These are phyloP conservation scores for Drosophila paracracens DNA, from an alignment of 2,888 invertebrate genomes.

Conservation along the genomic window DNA sequence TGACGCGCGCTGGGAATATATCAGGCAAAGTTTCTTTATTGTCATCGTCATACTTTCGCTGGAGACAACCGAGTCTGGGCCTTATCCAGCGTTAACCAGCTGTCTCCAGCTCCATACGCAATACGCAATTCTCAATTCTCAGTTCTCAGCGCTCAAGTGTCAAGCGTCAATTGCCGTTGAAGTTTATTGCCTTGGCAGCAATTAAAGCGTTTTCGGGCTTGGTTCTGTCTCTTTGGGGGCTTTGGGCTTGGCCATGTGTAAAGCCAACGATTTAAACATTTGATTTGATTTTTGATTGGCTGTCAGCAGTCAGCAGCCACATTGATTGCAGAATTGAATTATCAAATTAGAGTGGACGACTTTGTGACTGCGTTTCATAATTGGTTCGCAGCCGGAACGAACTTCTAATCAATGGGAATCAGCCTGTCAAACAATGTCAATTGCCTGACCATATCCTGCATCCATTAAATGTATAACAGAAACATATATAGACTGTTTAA, in stretches of 20 bases:
- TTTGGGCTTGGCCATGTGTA: constrained; percentile 60
- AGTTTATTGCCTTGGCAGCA: constrained; percentile 80
- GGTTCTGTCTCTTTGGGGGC: constrained; percentile 17
- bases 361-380: constrained; percentile 42
- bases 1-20: constrained; percentile 78
- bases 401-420: constrained; percentile 23
- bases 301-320: constrained; percentile 48
- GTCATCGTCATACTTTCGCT: constrained; percentile 73
- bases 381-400: constrained; percentile 30
- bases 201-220: constrained; percentile 62
- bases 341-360: constrained; percentile 63
- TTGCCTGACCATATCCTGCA: neutral
- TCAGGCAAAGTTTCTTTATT: constrained; percentile 15
- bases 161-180: constrained; percentile 78
- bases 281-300: constrained; percentile 67
- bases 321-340: constrained; percentile 73
- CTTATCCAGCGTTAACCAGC: constrained; percentile 9
- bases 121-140: constrained; percentile 15
- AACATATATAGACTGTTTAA: neutral
- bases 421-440: constrained; percentile 17
- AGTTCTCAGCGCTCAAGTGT: constrained; percentile 66
- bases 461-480: neutral
- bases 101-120: constrained; percentile 14
- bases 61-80: constrained; percentile 10
- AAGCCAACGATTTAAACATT: constrained; percentile 54